phyloP scores from a whole-genome alignment of 2,113 vertebrate species.

The Notarius quadriscutis region DNA sequence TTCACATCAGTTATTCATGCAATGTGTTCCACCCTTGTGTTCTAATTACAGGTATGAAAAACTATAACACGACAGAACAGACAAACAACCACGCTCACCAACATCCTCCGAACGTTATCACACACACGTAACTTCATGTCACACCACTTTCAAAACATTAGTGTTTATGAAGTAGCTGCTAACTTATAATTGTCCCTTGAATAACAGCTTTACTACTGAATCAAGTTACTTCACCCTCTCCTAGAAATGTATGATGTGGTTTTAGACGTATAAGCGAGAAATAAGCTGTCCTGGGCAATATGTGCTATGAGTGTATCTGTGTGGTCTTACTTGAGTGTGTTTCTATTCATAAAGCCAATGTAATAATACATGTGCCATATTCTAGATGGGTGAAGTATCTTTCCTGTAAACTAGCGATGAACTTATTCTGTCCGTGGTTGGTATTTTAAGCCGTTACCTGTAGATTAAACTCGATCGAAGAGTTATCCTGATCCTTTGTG shows the following conservation, averaged over 20 bases:
- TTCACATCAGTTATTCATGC: neutral
- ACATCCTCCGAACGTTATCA: neutral
- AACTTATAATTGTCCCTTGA: conserved; percentile 53
- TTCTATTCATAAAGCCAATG: conserved; percentile 57
- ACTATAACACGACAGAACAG: neutral
- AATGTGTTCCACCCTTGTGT: conserved; percentile 20
- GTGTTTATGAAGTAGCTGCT: conserved; percentile 61
- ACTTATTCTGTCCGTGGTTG: conserved; percentile 55
- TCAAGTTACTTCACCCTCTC: conserved; percentile 52
- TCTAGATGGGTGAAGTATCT: conserved; percentile 60
- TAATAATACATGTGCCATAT: conserved; percentile 70
- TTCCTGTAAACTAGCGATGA: conserved; percentile 66
- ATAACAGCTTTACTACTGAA: conserved; percentile 42
- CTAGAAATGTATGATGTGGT: conserved; percentile 49
- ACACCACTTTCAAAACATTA: neutral
- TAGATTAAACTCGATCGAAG: conserved; percentile 43
- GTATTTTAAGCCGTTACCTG: conserved; percentile 50
- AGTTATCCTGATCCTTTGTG: conserved; percentile 36
- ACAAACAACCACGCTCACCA: neutral
- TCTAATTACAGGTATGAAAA: conserved; percentile 25
- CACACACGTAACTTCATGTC: neutral
- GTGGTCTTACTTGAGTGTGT: conserved; percentile 55
- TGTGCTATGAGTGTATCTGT: conserved; percentile 41
- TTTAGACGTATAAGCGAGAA: conserved; percentile 36
- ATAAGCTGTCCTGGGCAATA: conserved; percentile 45